phyloP scores from a whole-genome alignment of 2,888 invertebrate genomes.

The Hypomecis punctinalis region DNA sequence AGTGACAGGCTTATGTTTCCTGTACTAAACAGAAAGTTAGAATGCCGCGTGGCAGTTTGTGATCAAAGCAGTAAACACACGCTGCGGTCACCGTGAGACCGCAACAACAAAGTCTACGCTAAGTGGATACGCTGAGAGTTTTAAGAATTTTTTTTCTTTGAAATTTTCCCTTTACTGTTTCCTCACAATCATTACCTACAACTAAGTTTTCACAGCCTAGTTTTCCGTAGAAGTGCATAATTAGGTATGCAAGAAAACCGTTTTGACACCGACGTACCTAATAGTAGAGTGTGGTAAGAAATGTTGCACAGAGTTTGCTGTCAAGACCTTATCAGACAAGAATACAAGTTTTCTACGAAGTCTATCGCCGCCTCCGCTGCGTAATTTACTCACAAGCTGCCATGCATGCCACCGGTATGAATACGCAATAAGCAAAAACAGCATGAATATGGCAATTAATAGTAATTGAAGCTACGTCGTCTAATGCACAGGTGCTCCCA shows the following conservation, averaged over 20 bases:
- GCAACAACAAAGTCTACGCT: not conserved
- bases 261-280: no score
- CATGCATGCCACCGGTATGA: constrained; percentile 44
- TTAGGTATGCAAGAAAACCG: no score
- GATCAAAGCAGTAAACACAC: constrained; percentile 41
- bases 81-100: constrained; percentile 54
- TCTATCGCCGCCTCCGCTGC: constrained; percentile 44
- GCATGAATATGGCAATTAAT: constrained; percentile 57
- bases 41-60: not conserved
- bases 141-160: no score
- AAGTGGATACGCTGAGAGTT: no score
- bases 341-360: constrained; percentile 31
- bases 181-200: no score
- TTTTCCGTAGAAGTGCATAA: no score
- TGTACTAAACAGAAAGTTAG: constrained; percentile 1
- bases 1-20: not conserved
- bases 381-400: constrained; percentile 37
- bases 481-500: constrained; percentile 62
- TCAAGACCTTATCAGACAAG: constrained; percentile 15
- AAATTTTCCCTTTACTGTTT: no score
- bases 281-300: not conserved
- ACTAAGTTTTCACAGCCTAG: no score
- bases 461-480: constrained; percentile 54
- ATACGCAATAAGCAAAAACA: constrained; percentile 58
- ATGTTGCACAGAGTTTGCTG: not conserved